Evolutionary conservation across 2,797 vertebrate genomes (phyloP), one percentile per base, ranked within the genome.

Genomic region (Austrolebias charrua): DNA sequence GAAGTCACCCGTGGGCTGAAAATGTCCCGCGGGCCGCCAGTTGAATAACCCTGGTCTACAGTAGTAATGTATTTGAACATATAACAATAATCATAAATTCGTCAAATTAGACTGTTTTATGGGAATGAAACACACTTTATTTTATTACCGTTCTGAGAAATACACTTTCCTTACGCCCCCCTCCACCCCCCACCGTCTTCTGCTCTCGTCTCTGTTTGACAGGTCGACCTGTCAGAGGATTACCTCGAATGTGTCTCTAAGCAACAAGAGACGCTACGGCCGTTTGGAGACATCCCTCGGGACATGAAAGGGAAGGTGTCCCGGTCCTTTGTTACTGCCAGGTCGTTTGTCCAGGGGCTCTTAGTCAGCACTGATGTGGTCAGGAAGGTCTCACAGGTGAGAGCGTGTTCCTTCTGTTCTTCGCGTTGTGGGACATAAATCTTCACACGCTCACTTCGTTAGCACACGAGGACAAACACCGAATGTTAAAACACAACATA

Each of bases 211-310:
- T 71, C 62, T 52, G 50, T 63, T 48, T 85, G 85, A 0, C 93
- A 95, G 88, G 92, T 92, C 75, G 90, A 66, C 66, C 87, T 95
- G 60, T 92, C 94, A 0, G 95, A 96, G 0, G 96, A 96, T 76
- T 96, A 95, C 87, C 87, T 97, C 71, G 96, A 97, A 84, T 98
- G 96, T 78, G 93, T 95, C 83, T 91, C 93, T 66, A 97, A 97
- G 86, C 95, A 95, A 16, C 94, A 95, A 0, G 95, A 96, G 88
- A 92, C 93, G 1, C 91, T 95, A 72, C 91, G 84, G 29, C 95
- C 95, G 15, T 97, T 96, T 0, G 95, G 95, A 55, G 95, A 97
- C 1, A 79, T 94, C 65, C 95, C 95, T 0, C 76, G 94, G 12
- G 94, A 96, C 78, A 90, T 96, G 88, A 96, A 95, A 86, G 73